Base-by-base conservation (phyloP, 2,113 vertebrate genomes). In the Argyrosomus japonicus region DNA sequence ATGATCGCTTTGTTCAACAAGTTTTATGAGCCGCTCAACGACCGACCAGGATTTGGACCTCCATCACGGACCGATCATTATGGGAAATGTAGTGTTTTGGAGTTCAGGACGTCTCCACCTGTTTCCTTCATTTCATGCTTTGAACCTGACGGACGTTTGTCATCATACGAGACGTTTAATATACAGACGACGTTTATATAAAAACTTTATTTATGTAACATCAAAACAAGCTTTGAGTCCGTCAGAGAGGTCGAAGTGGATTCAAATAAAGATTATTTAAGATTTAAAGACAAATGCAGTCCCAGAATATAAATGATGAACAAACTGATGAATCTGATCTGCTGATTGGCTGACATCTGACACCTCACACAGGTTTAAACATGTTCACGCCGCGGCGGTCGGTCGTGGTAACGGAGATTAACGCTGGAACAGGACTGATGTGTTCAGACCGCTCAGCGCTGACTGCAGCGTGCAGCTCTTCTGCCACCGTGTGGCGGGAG, bases 401-500 rank as follows among this genome's bases (percentile, higher is more conserved):
- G n/a, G n/a, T 65, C 56, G 5, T 4, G 47, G 53, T 51, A 58
- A 69, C 63, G 0, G 53, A 69, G 53, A 51, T 50, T 2, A 21
- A 18, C 14, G 47, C 13, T 3, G 60, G 0, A 51, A 36, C 7
- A 4, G 18, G 32, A 0, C 29, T 27, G 1, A 65, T 21, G 32
- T n/a, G 36, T 15, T 23, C 61, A 75, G 72, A 1, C 47, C 3
- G 54, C 40, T 13, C 18, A 1, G 36, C 29, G 29, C 29, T 5
- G 4, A 5, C 29, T 5, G 69, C 14, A 0, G 32, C 0, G 63
- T n/a, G 68, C 62, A 36, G 73, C 81, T 40, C 14, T 57, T 2
- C 84, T 74, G 85, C 88, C 88, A 27, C 12, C 88, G 0, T 73
- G 85, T 89, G 88, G 77, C 1, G 19, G 3, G 18, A 51, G 10